Percentiles rank a stretch among this genome's conserved stretches.
Conservation (phyloP, 37 sponge, comb jelly and placozoan genomes). For the Trichoplax adhaerens region DNA sequence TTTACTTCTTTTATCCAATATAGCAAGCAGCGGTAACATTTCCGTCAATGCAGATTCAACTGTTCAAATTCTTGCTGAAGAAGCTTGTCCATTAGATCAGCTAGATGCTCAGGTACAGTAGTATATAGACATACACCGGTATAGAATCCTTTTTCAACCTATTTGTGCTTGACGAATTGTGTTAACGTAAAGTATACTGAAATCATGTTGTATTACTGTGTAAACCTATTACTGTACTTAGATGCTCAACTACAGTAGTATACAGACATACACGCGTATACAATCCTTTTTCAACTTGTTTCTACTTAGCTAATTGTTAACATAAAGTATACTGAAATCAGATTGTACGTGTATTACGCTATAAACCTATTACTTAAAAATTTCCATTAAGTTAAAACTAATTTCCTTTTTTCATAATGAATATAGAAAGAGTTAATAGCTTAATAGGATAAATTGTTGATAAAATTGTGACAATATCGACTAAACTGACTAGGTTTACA, state of each 20-base stretch:
- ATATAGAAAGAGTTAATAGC: no score
- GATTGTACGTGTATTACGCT: no score
- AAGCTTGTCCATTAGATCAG: slow-evolving; percentile 48
- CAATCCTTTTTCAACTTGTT: background rate
- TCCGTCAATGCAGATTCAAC: slow-evolving; percentile 74
- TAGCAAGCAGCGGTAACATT: slow-evolving; percentile 90
- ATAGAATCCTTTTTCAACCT: background rate
- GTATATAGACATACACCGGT: background rate
- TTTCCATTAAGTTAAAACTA: no score
- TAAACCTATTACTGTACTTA: slow-evolving; percentile 27
- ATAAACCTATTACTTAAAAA: slow-evolving; percentile 13
- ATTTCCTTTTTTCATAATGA: no score
- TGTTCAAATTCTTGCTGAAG: slow-evolving; percentile 90
- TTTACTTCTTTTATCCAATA: background rate
- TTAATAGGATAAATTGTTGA: no score
- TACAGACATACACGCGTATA: background rate
- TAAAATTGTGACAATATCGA: no score
- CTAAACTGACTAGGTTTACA: no score
- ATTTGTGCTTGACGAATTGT: no score
- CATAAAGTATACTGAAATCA: no score
- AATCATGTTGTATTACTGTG: no score
- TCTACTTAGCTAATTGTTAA: no score
- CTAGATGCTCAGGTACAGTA: slow-evolving; percentile 42
- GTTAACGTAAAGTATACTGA: no score
- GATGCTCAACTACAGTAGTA: slow-evolving; percentile 29